Evolutionary conservation across 2,113 vertebrate species (phyloP).

Genomic region (Phylloscopus whistleri): DNA sequence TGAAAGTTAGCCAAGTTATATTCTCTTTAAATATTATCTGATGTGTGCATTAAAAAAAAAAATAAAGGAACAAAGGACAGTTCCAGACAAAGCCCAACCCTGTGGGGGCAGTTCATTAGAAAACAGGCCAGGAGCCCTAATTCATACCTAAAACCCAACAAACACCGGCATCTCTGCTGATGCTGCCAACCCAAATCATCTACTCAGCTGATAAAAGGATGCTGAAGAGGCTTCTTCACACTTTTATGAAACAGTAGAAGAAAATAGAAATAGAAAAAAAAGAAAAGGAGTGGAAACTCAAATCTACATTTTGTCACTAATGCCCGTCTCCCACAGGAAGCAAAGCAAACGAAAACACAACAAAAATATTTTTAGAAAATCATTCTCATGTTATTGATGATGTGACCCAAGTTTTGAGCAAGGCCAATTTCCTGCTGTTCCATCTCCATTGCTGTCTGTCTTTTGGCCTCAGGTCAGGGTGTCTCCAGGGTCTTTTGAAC

Average conservation of each 20-base stretch:
- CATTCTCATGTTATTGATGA: constrained; percentile 10
- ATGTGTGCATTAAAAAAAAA: not conserved
- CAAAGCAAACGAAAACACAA: constrained; percentile 5
- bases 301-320: not conserved
- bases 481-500: constrained; percentile 5
- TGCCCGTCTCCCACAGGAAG: constrained; percentile 32
- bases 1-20: not conserved
- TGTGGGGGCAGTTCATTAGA: not conserved
- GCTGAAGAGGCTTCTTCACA: not conserved
- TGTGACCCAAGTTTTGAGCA: constrained; percentile 17
- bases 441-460: not conserved
- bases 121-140: not conserved
- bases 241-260: not conserved
- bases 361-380: constrained; percentile 25
- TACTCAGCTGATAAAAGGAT: not conserved
- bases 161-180: not conserved
- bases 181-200: not conserved
- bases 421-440: not conserved
- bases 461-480: constrained; percentile 10
- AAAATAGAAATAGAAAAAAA: not conserved
- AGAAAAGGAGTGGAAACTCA: not conserved
- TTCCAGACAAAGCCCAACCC: not conserved
- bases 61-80: not conserved
- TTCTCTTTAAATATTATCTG: not conserved
- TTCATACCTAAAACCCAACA: not conserved